Evolutionary conservation across 2,888 invertebrate species (phyloP).

Genomic region (Agrotis segetum): DNA sequence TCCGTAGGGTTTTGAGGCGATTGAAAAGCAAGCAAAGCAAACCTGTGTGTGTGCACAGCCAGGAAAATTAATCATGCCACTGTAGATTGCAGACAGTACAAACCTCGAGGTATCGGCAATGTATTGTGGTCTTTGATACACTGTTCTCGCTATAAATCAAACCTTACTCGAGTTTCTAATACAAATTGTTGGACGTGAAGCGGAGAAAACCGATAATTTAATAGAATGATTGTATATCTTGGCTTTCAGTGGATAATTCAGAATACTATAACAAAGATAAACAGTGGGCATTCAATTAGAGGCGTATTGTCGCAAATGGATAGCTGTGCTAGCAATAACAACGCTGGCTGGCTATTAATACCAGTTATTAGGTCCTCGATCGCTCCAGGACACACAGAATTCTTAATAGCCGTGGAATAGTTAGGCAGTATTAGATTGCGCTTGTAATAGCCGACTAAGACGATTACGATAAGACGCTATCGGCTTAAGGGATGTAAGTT

Average conservation of each 20-base stretch:
- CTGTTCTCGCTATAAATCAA: constrained; percentile 48
- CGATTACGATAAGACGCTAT: constrained; percentile 51
- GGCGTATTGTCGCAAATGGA: constrained; percentile 67
- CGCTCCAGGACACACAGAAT: constrained; percentile 73
- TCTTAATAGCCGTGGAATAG: constrained; percentile 68
- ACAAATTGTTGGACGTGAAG: constrained; percentile 22
- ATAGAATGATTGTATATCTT: constrained; percentile 28
- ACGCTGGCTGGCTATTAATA: constrained; percentile 74
- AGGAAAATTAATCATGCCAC: constrained; percentile 69
- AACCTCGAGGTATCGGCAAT: constrained; percentile 62
- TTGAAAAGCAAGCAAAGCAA: constrained; percentile 43
- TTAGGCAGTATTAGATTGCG: constrained; percentile 35
- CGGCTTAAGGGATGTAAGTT: constrained; percentile 50
- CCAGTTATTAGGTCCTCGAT: constrained; percentile 76
- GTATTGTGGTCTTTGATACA: constrained; percentile 59
- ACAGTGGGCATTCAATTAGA: constrained; percentile 77
- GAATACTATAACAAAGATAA: constrained; percentile 63
- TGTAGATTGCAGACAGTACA: constrained; percentile 64
- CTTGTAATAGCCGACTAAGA: constrained; percentile 44
- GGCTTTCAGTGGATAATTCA: constrained; percentile 40
- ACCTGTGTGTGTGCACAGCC: constrained; percentile 51
- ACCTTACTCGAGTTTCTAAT: constrained; percentile 30
- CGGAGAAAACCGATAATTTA: constrained; percentile 22
- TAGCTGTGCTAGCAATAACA: constrained; percentile 68
- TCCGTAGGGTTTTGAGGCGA: constrained; percentile 33